Base-by-base conservation (phyloP, 2,888 invertebrate species). In the Ametastegia equiseti region DNA sequence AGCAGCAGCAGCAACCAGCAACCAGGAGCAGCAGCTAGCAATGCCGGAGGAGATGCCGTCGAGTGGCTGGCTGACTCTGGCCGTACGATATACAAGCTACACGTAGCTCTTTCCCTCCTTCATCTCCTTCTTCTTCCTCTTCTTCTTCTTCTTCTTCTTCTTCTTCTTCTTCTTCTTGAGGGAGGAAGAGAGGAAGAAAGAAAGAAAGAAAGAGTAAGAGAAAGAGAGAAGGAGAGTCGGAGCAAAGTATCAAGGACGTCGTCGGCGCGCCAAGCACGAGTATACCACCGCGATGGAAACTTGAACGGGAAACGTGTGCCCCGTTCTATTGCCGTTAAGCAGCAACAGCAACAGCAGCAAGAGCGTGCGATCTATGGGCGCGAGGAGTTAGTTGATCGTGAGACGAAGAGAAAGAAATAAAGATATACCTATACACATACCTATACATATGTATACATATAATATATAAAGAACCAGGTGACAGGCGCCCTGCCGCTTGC, bases 191-290 rank as follows among this genome's bases (percentile, higher is more conserved):
- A 15, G 39, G 57, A 45, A 33, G 47, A 81, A 54, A 54, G 69
- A 67, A 42, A 60, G 65, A 71, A 50, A 30, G 30, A 81, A 33
- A 50, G 65, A 81, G 65, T 78, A n/a, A 54, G 39, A 80, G 67
- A 42, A 57, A 77, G 47, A 47, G 82, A 80, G 42, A 45, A 73
- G 69, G 30, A 54, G 47, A 50, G 54, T 13, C 36, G 19, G 33
- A 42, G 30, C 42, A 60, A 15, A 45, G 69, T 50, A 45, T 36
- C 42, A 80, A 69, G 45, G 60, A 60, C 79, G 54, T 30, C 19
- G 60, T 60, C 65, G 65, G 65, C 65, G 65, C 65, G 33, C 36
- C 65, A 39, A 36, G 65, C 65, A 19, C 60, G 15, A 60, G 60
- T 60, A 60, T 9, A 4, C 30, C 30, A 60, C 30, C 30, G 6